Percentiles rank a stretch among this genome's conserved stretches.
Evolutionary conservation across 2,888 invertebrate genomes (phyloP).

Genomic region (Netelia inedita): DNA sequence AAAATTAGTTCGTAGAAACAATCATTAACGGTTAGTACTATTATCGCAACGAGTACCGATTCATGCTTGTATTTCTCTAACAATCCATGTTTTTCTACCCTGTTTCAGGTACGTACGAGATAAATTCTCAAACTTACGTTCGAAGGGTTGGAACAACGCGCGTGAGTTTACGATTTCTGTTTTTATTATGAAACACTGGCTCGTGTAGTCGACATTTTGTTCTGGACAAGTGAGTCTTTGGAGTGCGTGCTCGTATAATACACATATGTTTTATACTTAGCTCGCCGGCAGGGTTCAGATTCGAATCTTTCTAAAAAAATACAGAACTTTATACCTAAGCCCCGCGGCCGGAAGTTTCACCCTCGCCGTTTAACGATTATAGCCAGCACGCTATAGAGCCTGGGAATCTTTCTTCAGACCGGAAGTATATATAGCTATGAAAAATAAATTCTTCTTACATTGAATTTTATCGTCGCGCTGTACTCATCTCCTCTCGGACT

Average conservation of each 20-base stretch:
- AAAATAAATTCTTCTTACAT: slow-evolving; percentile 32
- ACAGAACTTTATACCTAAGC: slow-evolving; percentile 36
- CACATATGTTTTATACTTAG: slow-evolving; percentile 7
- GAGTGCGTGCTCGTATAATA: slow-evolving; percentile 15
- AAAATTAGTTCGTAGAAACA: slow-evolving; percentile 56
- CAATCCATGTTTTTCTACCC: slow-evolving; percentile 1
- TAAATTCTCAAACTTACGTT: not conserved
- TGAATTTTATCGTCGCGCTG: slow-evolving; percentile 38
- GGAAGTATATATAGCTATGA: slow-evolving; percentile 50
- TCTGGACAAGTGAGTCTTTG: slow-evolving; percentile 34
- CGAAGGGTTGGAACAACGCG: not conserved
- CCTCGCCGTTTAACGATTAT: slow-evolving; percentile 58
- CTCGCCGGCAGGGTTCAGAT: slow-evolving; percentile 21
- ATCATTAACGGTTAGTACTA: slow-evolving; percentile 39
- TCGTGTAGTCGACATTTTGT: not conserved
- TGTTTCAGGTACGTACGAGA: slow-evolving; percentile 58
- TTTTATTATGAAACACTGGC: not conserved
- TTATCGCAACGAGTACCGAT: not conserved
- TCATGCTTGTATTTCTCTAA: not conserved
- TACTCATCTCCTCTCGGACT: not conserved
- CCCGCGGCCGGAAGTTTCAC: slow-evolving; percentile 61
- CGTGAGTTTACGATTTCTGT: not conserved
- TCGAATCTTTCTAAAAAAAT: slow-evolving; percentile 37
- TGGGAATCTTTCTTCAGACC: slow-evolving; percentile 58
- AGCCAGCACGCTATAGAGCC: slow-evolving; percentile 17